A percentile compares a stretch with the other conserved stretches of the same genome.
phyloP scores from a whole-genome alignment of 2,113 vertebrate species.

The Platysternon megacephalum region DNA sequence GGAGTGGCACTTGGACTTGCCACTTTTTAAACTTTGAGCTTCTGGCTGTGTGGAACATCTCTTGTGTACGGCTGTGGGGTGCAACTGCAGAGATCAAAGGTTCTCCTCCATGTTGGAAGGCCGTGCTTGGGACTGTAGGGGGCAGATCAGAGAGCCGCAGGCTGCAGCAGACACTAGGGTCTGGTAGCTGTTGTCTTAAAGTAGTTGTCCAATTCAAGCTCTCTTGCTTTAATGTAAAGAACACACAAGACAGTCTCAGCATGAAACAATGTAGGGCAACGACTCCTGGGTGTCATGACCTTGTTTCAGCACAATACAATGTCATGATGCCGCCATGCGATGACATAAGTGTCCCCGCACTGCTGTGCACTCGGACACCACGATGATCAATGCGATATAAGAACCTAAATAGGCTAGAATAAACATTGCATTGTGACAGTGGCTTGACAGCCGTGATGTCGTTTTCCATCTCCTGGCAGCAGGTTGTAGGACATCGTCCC shows the following conservation, averaged over 20 bases:
- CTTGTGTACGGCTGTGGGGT: not conserved
- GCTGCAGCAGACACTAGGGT: not conserved
- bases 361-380: not conserved
- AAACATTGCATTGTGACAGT: too few species aligned
- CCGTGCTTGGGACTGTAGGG: not conserved
- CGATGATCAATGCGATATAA: not conserved
- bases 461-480: not conserved
- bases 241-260: not conserved
- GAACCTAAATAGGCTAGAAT: not conserved
- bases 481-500: accelerated
- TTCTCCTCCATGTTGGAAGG: not conserved
- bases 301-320: not conserved
- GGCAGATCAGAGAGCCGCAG: not conserved
- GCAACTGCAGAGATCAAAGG: not conserved
- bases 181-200: not conserved
- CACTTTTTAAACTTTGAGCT: not conserved
- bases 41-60: not conserved
- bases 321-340: not conserved
- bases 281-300: too few species aligned
- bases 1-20: not conserved
- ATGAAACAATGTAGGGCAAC: not conserved
- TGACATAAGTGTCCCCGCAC: not conserved
- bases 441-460: too few species aligned
- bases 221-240: not conserved
- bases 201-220: not conserved